A percentile compares a stretch with the other conserved stretches of the same genome.
Conservation (phyloP, 2,113 vertebrate species). For the Heteronetta atricapilla region DNA sequence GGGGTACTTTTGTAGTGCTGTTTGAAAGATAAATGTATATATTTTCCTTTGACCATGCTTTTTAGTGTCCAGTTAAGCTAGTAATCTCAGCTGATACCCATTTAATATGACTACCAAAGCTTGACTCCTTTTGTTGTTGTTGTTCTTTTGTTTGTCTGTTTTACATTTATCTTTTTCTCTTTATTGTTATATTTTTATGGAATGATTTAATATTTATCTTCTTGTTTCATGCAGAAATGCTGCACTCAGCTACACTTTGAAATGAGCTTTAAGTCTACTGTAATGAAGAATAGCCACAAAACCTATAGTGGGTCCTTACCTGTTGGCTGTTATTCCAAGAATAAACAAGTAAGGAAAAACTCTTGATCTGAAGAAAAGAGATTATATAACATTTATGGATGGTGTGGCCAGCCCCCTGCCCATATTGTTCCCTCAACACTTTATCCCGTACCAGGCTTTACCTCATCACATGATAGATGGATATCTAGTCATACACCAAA, state of each 20-base stretch:
- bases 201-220: not conserved
- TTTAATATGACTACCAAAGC: not conserved
- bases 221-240: not conserved
- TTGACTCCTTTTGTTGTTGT: not conserved
- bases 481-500: not conserved
- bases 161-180: not conserved
- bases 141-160: not conserved
- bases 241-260: not conserved
- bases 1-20: not conserved
- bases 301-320: not conserved
- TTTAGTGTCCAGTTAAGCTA: not conserved
- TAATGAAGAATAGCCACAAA: not conserved
- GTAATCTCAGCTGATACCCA: not conserved
- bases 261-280: not conserved
- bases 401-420: not conserved
- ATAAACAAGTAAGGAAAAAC: not conserved
- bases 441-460: not conserved
- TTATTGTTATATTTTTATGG: not conserved
- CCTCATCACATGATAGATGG: not conserved
- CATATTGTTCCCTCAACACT: not conserved
- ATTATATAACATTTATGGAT: not conserved
- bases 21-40: not conserved
- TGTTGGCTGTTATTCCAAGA: not conserved
- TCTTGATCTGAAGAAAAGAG: not conserved
- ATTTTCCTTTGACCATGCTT: not conserved